These are phyloP conservation scores for Pseudomugil gertrudae DNA, from an alignment of 2,797 vertebrate species.

Conservation along the genomic window DNA sequence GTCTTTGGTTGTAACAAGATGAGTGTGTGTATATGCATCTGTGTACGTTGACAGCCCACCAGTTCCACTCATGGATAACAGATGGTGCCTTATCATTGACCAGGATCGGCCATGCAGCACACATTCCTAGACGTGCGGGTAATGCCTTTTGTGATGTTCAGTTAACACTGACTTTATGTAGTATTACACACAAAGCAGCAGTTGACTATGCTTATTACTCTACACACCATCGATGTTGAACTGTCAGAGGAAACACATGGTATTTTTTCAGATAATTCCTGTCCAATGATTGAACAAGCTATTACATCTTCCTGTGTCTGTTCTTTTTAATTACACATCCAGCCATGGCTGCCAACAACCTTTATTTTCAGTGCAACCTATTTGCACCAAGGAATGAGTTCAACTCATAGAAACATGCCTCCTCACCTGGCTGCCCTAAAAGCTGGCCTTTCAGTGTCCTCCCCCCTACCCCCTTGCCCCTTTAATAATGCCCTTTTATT, in stretches of 20 bases:
- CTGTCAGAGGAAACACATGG: slow-evolving; percentile 9
- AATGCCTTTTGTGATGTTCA: slow-evolving; percentile 78
- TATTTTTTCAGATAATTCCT: slow-evolving; percentile 41
- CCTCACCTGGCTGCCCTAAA: slow-evolving; percentile 57
- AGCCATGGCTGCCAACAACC: background rate
- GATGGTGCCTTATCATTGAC: slow-evolving; percentile 83
- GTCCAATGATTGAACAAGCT: slow-evolving; percentile 45
- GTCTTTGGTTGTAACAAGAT: slow-evolving; percentile 61
- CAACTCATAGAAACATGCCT: slow-evolving; percentile 7
- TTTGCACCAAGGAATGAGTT: slow-evolving; percentile 11
- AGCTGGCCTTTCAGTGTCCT: slow-evolving; percentile 54
- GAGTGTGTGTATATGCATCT: slow-evolving; percentile 36
- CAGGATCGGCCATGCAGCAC: slow-evolving; percentile 68
- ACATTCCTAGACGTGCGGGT: slow-evolving; percentile 85
- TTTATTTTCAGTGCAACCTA: slow-evolving; percentile 9
- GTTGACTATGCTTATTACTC: slow-evolving; percentile 36
- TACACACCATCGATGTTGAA: slow-evolving; percentile 18
- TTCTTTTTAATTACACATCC: slow-evolving; percentile 32
- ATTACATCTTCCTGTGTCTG: slow-evolving; percentile 39
- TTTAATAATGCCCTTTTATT: slow-evolving; percentile 77
- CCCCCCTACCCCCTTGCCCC: slow-evolving; percentile 26
- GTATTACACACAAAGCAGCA: slow-evolving; percentile 70
- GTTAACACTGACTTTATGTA: slow-evolving; percentile 74
- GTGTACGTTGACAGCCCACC: slow-evolving; percentile 54
- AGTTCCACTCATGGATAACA: slow-evolving; percentile 77